Evolutionary conservation across 2,888 invertebrate species (phyloP), one percentile per base, ranked within the genome.

Genomic region (Limnephilus auricula): DNA sequence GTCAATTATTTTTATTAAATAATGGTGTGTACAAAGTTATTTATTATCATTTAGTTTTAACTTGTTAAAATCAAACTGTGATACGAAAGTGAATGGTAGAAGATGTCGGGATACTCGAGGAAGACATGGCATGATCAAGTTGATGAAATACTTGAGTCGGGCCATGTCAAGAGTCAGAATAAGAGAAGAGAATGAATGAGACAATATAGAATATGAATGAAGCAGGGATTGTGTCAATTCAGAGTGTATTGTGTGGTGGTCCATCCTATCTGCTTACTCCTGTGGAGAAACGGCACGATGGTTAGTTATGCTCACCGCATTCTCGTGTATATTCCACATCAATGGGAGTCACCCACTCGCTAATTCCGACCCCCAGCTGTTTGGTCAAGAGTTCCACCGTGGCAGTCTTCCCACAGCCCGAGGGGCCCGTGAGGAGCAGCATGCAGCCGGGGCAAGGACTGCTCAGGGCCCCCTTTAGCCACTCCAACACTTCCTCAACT

Each of bases 301-400:
- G 40, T 40, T 40, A 40, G 12, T 40, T 40, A 31, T 82, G 18
- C 89, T 93, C 94, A 96, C 96, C 96, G 95, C 94, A 95, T 92
- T 96, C 96, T 93, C 96, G 95, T 93, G 97, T 96, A 92, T 96
- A 95, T 90, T 97, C 97, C 93, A 97, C 96, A 94, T 98, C 98
- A 15, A 97, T 93, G 9, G 98, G 98, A 93, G 98, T 98, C 37
- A 97, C 97, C 99, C 99, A 99, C 95, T 99, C 98, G 65, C 96
- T 95, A 78, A 98, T 94, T 93, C 96, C 96, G 65, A 96, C 95
- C 45, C 96, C 95, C 92, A 97, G 94, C 93, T 97, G 96, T 90
- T 96, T 95, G 78, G 98, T 97, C 15, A 98, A 93, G 13, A 97
- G 96, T 91, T 95, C 96, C 0, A 98, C 93, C 0, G 98, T 97